These are phyloP conservation scores for Psammodynastes pulverulentus DNA, from an alignment of 2,113 vertebrate genomes.

Conservation along the genomic window DNA sequence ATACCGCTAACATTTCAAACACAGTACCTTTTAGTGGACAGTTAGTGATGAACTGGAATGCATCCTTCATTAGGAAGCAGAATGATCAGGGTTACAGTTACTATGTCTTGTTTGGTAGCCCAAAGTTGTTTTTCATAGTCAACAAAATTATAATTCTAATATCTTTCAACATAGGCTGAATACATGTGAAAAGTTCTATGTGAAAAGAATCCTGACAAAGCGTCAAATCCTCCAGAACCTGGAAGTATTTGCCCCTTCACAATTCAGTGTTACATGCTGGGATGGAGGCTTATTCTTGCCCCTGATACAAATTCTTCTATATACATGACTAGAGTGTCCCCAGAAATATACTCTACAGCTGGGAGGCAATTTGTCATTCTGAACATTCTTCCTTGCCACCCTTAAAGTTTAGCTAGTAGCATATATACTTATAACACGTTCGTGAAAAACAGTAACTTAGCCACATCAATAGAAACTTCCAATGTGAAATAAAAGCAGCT, in stretches of 20 bases:
- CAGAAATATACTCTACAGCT: not conserved
- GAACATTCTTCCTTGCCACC: not conserved
- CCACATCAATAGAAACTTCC: rapidly evolving
- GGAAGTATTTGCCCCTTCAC: not conserved
- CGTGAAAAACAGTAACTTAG: not conserved
- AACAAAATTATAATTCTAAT: not conserved
- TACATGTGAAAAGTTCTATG: not conserved
- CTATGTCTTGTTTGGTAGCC: not conserved
- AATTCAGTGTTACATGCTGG: not conserved
- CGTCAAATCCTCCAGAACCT: not conserved
- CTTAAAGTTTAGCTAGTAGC: not conserved
- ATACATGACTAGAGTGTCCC: not conserved
- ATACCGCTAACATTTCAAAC: not conserved
- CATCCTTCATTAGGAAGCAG: not conserved
- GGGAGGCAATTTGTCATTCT: not conserved
- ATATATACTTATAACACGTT: not conserved
- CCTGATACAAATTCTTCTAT: not conserved
- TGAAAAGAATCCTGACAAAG: not conserved
- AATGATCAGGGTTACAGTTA: not conserved
- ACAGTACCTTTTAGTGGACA: not conserved
- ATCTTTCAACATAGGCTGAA: not conserved
- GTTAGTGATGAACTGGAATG: not conserved
- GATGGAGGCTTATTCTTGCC: not conserved
- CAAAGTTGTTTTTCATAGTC: not conserved
- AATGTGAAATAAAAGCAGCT: not conserved